Evolutionary conservation across 2,113 vertebrate genomes (phyloP), one percentile per base, ranked within the genome.

Genomic region (Camelus bactrianus): DNA sequence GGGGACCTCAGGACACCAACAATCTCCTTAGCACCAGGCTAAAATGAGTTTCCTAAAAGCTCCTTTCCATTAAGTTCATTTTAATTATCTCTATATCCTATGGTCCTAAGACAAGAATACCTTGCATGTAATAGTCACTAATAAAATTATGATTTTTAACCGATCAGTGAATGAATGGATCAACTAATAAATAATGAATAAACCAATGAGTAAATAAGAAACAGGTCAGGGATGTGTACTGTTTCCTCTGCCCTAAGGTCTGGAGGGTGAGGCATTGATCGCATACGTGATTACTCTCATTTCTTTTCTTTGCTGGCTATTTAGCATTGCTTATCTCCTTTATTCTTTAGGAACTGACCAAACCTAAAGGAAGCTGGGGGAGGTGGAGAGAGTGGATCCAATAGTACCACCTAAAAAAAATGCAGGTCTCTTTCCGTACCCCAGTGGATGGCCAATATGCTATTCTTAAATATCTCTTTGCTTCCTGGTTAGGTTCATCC

Each of bases 101-200:
- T 24, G 5, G 16, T 67, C 10, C 69, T 35, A 85, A 75, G 15
- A 73, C 4, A 67, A 91, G 75, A 95, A 56, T 85, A 73, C 54
- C 52, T 89, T 84, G 14, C 79, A 85, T 32, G 22, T 6, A 94
- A 72, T 38, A 80, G 28, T 60, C 22, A 75, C 75, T 82, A 70
- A 42, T 46, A 83, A 89, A 67, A 86, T 87, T 83, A 46, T 93
- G 7, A 92, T 48, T 91, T 91, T 64, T 56, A 52, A 46, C 46
- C 4, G 5, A 42, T 87, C 1, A 24, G 2, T 89, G n/a, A 96
- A 32, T 89, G 50, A 94, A 11, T 75, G 17, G 20, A 52, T 85
- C 56, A 80, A 24, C 4, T 50, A 65, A 24, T 76, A 42, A 42
- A 42, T 13, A 93, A 11, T 38, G 13, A 80, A 30, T 46, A n/a